Evolutionary conservation across 2,113 vertebrate species (phyloP).

Genomic region (Pithys albifrons): DNA sequence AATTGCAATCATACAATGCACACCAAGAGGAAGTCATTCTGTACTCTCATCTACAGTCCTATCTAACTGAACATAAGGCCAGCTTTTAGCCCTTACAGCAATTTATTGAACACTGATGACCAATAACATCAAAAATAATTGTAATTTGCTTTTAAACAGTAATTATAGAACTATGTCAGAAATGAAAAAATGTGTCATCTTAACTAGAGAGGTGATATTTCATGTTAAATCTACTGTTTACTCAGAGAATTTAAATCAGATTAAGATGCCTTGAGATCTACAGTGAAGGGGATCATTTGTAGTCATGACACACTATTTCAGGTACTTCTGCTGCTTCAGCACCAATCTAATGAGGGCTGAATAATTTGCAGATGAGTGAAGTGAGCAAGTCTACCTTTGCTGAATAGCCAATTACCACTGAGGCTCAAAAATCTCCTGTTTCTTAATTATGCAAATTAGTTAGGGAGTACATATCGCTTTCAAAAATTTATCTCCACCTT

Average conservation of each 20-base stretch:
- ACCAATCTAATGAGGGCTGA: constrained; percentile 13
- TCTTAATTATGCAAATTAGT: not conserved
- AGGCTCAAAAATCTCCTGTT: not conserved
- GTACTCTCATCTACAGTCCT: not conserved
- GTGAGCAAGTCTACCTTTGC: not conserved
- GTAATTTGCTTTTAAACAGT: not conserved
- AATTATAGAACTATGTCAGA: not conserved
- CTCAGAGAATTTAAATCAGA: not conserved
- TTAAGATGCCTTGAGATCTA: not conserved
- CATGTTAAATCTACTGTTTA: not conserved
- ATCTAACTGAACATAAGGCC: not conserved
- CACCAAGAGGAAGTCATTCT: not conserved
- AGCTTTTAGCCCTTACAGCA: not conserved
- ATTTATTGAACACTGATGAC: not conserved
- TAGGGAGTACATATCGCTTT: not conserved
- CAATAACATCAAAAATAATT: not conserved
- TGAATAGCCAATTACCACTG: constrained; percentile 16
- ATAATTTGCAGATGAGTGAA: constrained; percentile 11
- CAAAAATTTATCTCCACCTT: not conserved
- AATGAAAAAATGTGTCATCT: not conserved
- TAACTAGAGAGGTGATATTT: not conserved
- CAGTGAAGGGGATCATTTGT: not conserved
- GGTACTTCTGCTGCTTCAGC: constrained; percentile 13
- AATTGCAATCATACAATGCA: not conserved
- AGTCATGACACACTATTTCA: not conserved